A percentile compares a stretch with the other conserved stretches of the same genome.
These are phyloP conservation scores for Myopa testacea DNA, from an alignment of 2,888 invertebrate species.

Conservation along the genomic window DNA sequence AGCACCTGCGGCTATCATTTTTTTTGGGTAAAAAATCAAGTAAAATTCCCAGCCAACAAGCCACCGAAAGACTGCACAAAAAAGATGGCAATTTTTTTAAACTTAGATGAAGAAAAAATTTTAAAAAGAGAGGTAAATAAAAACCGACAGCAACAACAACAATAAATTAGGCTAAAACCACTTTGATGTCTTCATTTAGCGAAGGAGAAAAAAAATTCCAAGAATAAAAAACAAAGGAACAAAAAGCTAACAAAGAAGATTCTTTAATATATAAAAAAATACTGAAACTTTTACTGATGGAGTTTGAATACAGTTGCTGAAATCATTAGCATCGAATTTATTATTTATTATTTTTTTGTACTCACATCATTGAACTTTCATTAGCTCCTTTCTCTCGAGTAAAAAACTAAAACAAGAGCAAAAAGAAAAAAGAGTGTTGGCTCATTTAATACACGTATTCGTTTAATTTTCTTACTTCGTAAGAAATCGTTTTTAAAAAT, in stretches of 20 bases:
- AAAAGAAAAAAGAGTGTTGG: too few relatives aligned
- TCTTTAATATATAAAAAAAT: not conserved
- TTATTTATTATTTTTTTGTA: too few relatives aligned
- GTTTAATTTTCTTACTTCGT: too few relatives aligned
- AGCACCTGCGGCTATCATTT: constrained; percentile 33
- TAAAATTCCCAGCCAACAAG: not conserved
- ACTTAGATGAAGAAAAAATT: not conserved
- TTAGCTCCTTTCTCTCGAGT: too few relatives aligned
- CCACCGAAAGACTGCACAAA: not conserved
- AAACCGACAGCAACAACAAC: too few relatives aligned
- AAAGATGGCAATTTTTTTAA: not conserved
- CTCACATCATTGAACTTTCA: too few relatives aligned
- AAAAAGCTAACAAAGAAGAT: not conserved
- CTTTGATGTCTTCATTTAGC: not conserved
- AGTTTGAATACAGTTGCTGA: not conserved
- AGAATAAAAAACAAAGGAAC: not conserved
- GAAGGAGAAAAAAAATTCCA: not conserved
- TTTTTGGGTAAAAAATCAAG: not conserved
- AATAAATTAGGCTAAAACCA: not conserved
- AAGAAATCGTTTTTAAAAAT: too few relatives aligned
- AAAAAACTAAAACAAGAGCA: too few relatives aligned
- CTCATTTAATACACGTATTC: too few relatives aligned
- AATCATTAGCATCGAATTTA: too few relatives aligned
- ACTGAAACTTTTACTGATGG: not conserved
- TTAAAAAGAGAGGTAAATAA: not conserved